Percentiles rank a stretch among this genome's conserved stretches.
phyloP scores from a whole-genome alignment of 1,140 invertebrate genomes.

The Sycophila sp. region DNA sequence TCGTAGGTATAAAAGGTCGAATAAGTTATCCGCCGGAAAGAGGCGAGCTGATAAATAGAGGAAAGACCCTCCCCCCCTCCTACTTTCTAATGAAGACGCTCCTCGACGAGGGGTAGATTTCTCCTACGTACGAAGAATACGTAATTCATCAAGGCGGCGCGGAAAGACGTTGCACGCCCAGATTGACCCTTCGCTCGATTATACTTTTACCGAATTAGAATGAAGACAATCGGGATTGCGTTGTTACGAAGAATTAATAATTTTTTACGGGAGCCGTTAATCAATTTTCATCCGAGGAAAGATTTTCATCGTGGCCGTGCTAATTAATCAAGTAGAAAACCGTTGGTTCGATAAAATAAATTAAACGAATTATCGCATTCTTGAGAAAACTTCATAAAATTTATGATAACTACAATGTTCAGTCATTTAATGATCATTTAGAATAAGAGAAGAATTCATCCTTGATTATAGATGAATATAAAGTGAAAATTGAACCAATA shows the following conservation, averaged over 20 bases:
- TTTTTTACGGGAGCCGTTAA: background rate
- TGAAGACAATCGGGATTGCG: too few species aligned
- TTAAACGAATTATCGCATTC: background rate
- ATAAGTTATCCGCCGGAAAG: constrained; percentile 7
- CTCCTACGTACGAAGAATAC: constrained; percentile 61
- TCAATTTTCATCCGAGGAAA: background rate
- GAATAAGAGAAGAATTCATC: too few species aligned
- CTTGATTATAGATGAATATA: too few species aligned
- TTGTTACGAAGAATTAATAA: too few species aligned
- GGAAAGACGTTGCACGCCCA: constrained; percentile 3
- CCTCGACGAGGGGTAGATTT: constrained; percentile 64
- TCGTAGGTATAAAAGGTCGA: background rate
- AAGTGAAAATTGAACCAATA: too few species aligned
- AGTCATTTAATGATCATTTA: too few species aligned
- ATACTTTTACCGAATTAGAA: background rate
- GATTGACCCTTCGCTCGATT: constrained; percentile 26
- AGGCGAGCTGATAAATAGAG: constrained; percentile 60
- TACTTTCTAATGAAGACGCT: constrained; percentile 67
- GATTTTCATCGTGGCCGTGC: too few species aligned
- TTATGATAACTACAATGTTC: too few species aligned
- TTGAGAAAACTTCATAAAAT: too few species aligned
- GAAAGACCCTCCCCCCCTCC: constrained; percentile 41
- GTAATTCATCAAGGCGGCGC: constrained; percentile 50
- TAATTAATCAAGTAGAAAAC: too few species aligned
- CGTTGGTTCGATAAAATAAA: background rate